These are phyloP conservation scores for Zelostemma sp. DNA, from an alignment of 1,140 invertebrate genomes.

Conservation along the genomic window DNA sequence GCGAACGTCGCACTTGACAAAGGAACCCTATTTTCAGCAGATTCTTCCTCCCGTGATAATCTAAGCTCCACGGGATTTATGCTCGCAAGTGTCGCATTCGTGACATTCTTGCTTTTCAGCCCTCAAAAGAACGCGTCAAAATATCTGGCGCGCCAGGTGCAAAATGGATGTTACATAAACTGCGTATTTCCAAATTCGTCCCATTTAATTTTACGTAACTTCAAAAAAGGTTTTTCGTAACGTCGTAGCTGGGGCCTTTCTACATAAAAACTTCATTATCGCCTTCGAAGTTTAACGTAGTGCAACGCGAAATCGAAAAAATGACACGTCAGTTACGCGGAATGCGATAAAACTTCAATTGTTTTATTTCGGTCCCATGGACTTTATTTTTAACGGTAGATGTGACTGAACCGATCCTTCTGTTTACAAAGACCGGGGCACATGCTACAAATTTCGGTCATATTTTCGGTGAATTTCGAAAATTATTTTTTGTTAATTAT, in stretches of 20 bases:
- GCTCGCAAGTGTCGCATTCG: constrained; percentile 31
- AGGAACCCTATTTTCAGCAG: constrained; percentile 35
- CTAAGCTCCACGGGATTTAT: constrained; percentile 26
- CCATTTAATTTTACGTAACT: too few relatives aligned
- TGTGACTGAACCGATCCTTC: constrained; percentile 12
- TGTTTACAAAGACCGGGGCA: not conserved
- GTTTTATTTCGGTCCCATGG: constrained; percentile 29
- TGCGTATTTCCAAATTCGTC: too few relatives aligned
- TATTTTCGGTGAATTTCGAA: too few relatives aligned
- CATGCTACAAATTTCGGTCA: too few relatives aligned
- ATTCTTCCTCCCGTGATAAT: constrained; percentile 28
- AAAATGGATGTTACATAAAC: too few relatives aligned
- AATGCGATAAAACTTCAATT: constrained; percentile 29
- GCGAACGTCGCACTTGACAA: constrained; percentile 18
- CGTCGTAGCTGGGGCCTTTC: too few relatives aligned
- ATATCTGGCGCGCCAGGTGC: too few relatives aligned
- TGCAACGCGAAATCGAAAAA: constrained; percentile 17
- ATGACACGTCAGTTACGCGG: constrained; percentile 14
- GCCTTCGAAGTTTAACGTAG: not conserved
- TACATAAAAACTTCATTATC: too few relatives aligned
- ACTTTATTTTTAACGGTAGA: constrained; percentile 31
- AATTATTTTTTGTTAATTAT: too few relatives aligned
- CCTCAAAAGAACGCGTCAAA: too few relatives aligned
- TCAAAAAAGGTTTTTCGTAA: too few relatives aligned
- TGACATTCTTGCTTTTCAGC: constrained; percentile 8